Evolutionary conservation across 64 coral and sea anemone species (phyloP).

Genomic region (Pocillopora verrucosa): DNA sequence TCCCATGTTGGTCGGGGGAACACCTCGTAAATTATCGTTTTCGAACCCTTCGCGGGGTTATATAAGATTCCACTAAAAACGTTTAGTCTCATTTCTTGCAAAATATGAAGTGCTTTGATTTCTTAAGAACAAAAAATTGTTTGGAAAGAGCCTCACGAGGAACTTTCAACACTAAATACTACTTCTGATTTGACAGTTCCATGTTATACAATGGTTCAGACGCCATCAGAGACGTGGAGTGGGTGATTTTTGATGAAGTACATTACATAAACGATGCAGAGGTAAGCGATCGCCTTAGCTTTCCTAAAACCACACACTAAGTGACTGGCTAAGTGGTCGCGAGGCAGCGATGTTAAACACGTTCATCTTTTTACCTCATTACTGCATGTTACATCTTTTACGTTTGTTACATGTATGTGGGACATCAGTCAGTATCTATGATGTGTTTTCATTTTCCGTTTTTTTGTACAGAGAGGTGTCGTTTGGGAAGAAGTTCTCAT

Average conservation of each 20-base stretch:
- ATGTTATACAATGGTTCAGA: conserved; percentile 97
- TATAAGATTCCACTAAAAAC: too few relatives aligned
- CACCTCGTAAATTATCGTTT: too few relatives aligned
- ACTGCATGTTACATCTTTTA: too few relatives aligned
- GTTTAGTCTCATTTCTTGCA: too few relatives aligned
- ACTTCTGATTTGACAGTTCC: conserved; percentile 37
- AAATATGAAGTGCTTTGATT: too few relatives aligned
- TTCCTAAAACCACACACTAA: neutral
- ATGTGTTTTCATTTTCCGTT: neutral
- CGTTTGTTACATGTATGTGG: too few relatives aligned
- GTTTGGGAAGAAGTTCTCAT: conserved; percentile 99
- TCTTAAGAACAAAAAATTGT: too few relatives aligned
- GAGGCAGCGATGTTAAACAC: too few relatives aligned
- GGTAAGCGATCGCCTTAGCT: conserved; percentile 7
- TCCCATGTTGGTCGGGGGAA: too few relatives aligned
- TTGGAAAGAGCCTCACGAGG: neutral
- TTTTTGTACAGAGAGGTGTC: conserved; percentile 67
- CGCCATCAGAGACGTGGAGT: conserved; percentile 90
- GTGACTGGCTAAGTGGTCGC: neutral
- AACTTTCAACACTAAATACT: neutral
- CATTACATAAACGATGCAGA: conserved; percentile 95
- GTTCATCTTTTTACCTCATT: too few relatives aligned
- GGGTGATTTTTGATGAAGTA: conserved; percentile 99
- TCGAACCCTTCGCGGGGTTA: too few relatives aligned
- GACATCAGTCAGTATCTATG: too few relatives aligned